Evolutionary conservation across 2,888 invertebrate species (phyloP).

Genomic region (Phortica okadai): DNA sequence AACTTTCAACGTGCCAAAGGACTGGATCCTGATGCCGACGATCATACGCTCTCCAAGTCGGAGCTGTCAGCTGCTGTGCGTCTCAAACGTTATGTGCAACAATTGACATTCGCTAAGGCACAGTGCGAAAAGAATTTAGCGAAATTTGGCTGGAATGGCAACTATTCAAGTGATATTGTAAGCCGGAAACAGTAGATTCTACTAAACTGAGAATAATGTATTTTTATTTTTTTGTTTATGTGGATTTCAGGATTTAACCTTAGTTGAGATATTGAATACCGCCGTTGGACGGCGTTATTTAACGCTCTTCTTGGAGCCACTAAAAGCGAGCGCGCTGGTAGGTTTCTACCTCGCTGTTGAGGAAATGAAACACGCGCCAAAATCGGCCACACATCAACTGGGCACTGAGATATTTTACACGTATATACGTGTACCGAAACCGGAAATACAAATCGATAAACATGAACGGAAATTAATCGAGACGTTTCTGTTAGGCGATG

Average conservation of each 20-base stretch:
- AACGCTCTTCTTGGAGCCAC: conserved; percentile 87
- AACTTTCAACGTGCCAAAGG: conserved; percentile 91
- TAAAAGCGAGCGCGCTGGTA: conserved; percentile 89
- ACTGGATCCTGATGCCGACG: conserved; percentile 75
- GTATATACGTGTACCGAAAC: conserved; percentile 88
- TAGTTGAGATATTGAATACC: conserved; percentile 86
- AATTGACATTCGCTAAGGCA: conserved; percentile 87
- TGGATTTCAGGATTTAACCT: conserved; percentile 81
- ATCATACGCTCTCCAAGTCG: conserved; percentile 81
- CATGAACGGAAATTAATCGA: conserved; percentile 90
- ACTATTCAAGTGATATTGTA: conserved; percentile 78
- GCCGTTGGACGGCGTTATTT: conserved; percentile 88
- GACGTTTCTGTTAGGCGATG: conserved; percentile 90
- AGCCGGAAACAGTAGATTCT: conserved; percentile 21
- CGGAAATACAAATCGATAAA: conserved; percentile 89
- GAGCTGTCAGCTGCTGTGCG: conserved; percentile 89
- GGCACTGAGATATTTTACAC: conserved; percentile 95
- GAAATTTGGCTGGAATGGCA: conserved; percentile 87
- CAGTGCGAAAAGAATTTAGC: conserved; percentile 88
- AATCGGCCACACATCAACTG: conserved; percentile 88
- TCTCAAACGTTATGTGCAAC: conserved; percentile 89
- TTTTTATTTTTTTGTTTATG: background rate
- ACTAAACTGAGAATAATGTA: conserved; percentile 5
- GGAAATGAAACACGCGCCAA: conserved; percentile 86
- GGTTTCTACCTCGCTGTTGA: conserved; percentile 93